phyloP scores from a whole-genome alignment of 2,888 invertebrate genomes.

The Polietes domitor region DNA sequence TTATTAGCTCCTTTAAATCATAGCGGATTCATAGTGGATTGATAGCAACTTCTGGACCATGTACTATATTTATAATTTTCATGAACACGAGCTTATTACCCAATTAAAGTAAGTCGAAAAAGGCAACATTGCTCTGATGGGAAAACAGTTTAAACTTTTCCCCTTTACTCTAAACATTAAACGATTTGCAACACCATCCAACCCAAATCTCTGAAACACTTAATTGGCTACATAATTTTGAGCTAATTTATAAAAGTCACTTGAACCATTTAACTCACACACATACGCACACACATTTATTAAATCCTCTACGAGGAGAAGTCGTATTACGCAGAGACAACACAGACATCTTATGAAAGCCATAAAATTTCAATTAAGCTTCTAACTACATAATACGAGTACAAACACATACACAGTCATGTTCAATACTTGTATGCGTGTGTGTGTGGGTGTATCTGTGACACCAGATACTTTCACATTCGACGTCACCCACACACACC shows the following conservation, averaged over 20 bases:
- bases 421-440: not conserved
- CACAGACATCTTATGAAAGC: conserved; percentile 59
- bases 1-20: too few species aligned
- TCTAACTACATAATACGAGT: conserved; percentile 37
- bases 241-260: conserved; percentile 65
- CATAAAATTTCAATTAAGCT: conserved; percentile 67
- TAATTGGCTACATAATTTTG: conserved; percentile 41
- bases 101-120: too few species aligned
- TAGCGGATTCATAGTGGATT: too few species aligned
- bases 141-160: too few species aligned
- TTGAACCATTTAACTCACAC: conserved; percentile 57
- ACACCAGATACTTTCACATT: not conserved
- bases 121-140: too few species aligned
- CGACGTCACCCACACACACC: conserved; percentile 23
- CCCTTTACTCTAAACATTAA: too few species aligned
- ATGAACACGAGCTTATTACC: too few species aligned
- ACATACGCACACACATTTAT: conserved; percentile 60
- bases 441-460: not conserved
- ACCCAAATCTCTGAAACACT: not conserved
- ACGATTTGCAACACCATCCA: too few species aligned
- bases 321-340: conserved; percentile 45
- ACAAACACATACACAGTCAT: not conserved
- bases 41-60: too few species aligned
- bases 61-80: too few species aligned
- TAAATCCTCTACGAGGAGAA: conserved; percentile 49